A percentile compares a stretch with the other conserved stretches of the same genome.
Evolutionary conservation across 2,113 vertebrate genomes (phyloP).

Genomic region (Canis aureus): DNA sequence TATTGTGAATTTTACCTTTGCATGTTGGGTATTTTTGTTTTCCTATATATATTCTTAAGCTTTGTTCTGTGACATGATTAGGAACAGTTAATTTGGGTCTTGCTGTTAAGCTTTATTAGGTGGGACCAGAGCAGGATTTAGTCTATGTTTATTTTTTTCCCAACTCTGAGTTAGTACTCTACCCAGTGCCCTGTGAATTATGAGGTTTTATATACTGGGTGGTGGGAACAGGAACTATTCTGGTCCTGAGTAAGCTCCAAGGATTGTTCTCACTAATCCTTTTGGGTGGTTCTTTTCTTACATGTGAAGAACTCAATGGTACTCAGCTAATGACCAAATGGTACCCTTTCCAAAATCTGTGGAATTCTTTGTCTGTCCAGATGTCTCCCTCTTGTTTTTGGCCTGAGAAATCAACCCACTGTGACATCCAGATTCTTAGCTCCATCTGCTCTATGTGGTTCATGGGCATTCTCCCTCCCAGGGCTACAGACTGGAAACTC

Average conservation of each 20-base stretch:
- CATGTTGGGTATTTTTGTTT: background rate
- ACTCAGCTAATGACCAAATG: background rate
- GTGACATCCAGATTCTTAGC: background rate
- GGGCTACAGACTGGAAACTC: background rate
- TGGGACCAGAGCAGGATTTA: background rate
- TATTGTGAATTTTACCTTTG: slow-evolving; percentile 3
- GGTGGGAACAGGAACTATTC: background rate
- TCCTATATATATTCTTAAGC: slow-evolving; percentile 3
- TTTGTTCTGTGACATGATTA: background rate
- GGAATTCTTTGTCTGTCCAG: background rate
- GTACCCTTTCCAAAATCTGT: background rate
- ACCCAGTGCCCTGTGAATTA: background rate
- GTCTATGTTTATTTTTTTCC: background rate
- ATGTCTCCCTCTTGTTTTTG: background rate
- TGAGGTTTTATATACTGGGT: background rate
- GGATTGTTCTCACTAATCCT: background rate
- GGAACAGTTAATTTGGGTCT: background rate
- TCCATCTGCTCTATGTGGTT: background rate
- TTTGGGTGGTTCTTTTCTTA: background rate
- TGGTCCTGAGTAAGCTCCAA: background rate
- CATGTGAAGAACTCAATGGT: background rate
- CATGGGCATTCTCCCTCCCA: background rate
- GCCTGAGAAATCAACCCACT: background rate
- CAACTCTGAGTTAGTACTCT: background rate
- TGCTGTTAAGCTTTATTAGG: background rate